Conservation (phyloP, 2,888 invertebrate species). For the Gortyna flavago region DNA sequence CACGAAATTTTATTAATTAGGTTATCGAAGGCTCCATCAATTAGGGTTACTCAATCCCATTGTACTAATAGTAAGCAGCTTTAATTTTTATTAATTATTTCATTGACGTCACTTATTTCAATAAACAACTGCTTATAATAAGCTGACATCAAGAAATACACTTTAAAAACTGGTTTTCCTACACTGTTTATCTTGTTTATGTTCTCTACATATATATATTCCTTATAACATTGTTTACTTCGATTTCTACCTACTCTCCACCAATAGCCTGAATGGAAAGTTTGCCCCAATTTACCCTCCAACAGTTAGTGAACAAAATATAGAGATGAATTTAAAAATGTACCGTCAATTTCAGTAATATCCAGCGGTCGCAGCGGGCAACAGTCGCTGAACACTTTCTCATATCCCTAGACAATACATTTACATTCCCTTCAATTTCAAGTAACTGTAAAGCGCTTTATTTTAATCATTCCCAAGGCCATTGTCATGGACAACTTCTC, state of each 20-base stretch:
- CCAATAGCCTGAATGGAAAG: neutral
- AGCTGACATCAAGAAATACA: slow-evolving; percentile 8
- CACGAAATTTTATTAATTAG: slow-evolving; percentile 47
- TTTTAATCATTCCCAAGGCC: slow-evolving; percentile 42
- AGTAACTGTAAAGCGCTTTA: slow-evolving; percentile 42
- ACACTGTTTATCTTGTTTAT: slow-evolving; percentile 1
- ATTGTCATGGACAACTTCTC: slow-evolving; percentile 23
- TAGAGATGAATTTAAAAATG: slow-evolving; percentile 1
- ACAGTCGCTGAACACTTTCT: slow-evolving; percentile 22
- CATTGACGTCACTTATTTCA: slow-evolving; percentile 25
- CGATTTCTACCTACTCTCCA: neutral
- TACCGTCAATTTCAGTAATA: slow-evolving; percentile 15
- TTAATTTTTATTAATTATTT: slow-evolving; percentile 38
- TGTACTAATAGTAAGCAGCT: slow-evolving; percentile 13
- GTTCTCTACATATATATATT: slow-evolving; percentile 2
- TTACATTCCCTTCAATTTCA: slow-evolving; percentile 47
- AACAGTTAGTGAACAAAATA: slow-evolving; percentile 9
- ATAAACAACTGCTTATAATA: slow-evolving; percentile 6
- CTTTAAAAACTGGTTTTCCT: slow-evolving; percentile 23
- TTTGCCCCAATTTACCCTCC: neutral
- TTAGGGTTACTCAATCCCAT: neutral
- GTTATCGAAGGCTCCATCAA: slow-evolving; percentile 42
- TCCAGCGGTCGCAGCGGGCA: slow-evolving; percentile 27
- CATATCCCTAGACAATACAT: slow-evolving; percentile 35
- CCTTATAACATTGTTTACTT: neutral